phyloP scores from a whole-genome alignment of 2,888 invertebrate species.

The Epinotia brunnichana region DNA sequence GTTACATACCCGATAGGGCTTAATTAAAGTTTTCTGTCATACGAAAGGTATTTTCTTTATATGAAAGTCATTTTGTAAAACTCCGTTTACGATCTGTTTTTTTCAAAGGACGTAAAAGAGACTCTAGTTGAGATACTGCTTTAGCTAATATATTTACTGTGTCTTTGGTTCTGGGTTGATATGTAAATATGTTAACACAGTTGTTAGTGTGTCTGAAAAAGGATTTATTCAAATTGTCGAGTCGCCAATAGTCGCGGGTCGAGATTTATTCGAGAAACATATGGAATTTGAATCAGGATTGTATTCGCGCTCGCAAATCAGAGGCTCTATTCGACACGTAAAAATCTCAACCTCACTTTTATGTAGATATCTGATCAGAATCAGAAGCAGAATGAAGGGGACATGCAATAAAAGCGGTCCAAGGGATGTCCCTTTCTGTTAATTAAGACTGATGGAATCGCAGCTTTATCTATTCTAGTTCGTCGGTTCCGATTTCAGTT shows the following conservation, averaged over 20 bases:
- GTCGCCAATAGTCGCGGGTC: not conserved
- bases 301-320: not conserved
- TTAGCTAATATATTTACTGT: not conserved
- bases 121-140: not conserved
- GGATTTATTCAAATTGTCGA: conserved; percentile 23
- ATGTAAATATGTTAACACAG: conserved; percentile 15
- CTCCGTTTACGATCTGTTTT: no score
- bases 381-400: no score
- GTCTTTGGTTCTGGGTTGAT: conserved; percentile 6
- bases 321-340: not conserved
- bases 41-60: no score
- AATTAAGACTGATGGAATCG: not conserved
- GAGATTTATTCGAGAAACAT: not conserved
- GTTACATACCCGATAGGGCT: no score
- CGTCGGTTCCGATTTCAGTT: not conserved
- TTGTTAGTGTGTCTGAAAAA: conserved; percentile 15
- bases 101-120: not conserved
- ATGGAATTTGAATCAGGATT: not conserved
- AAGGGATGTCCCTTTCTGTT: no score
- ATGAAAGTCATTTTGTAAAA: no score
- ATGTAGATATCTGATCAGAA: no score
- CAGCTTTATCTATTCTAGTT: not conserved
- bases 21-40: no score
- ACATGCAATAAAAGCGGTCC: no score
- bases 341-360: no score